Base-by-base conservation (phyloP, 2,797 vertebrate species). In the Distichodus sexfasciatus region DNA sequence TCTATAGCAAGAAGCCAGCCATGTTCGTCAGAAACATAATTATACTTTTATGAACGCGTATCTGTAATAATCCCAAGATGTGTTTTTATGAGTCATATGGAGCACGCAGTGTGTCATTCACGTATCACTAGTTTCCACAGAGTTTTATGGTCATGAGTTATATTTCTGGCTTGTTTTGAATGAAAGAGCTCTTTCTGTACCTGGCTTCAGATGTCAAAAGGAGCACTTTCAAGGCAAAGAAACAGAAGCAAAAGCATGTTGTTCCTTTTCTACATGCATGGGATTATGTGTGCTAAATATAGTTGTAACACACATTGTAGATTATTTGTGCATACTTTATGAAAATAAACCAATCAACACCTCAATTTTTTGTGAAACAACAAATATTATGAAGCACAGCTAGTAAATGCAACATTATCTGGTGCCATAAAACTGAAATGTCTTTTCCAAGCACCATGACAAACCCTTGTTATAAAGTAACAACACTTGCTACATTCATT, bases 1-100 rank as follows among this genome's bases (percentile, higher is more conserved):
- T 70, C 66, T 76, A 68, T 76, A 68, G 71, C 53, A 60, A 70
- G 57, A 79, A 72, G 55, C 59, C 62, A 63, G 59, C 59, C 69
- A 74, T 66, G 47, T 76, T 70, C 46, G 44, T 77, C 53, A 71
- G 67, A 76, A 73, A 68, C 46, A 76, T 79, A 81, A 79, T 83
- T 72, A 66, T 74, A 72, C 63, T 79, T 78, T 70, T 75, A 69
- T 76, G 40, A 75, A 73, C 48, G 62, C 47, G 59, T 41, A 71
- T 74, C 63, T 66, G 55, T 71, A 71, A 78, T 61, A 77, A 67
- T 59, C 31, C 29, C 55, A 50, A 78, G 59, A 57, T 69, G 66
- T 71, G 55, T 76, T 75, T 66, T 66, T 61, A 76, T 80, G 75
- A 82, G 69, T 82, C 78, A 79, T 62, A 31, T 38, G 65, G 50